These are phyloP conservation scores for Zaprionus taronus DNA, from an alignment of 1,140 invertebrate genomes.

Conservation along the genomic window DNA sequence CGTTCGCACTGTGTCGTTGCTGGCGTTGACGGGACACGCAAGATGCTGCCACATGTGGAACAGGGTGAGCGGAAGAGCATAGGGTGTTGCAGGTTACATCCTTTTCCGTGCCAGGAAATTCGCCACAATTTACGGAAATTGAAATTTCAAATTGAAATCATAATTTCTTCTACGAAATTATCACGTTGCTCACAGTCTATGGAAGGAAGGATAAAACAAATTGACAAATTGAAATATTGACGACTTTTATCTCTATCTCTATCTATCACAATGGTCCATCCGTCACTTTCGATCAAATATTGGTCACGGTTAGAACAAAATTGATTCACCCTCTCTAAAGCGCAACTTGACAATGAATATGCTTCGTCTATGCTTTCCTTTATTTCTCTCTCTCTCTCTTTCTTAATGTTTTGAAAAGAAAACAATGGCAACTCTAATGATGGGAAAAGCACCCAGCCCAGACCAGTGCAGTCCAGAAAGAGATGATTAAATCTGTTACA, in stretches of 20 bases:
- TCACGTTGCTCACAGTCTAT: constrained; percentile 5
- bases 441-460: constrained; percentile 52
- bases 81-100: constrained; percentile 5
- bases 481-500: constrained; percentile 78
- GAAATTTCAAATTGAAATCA: constrained; percentile 73
- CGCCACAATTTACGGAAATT: constrained; percentile 69
- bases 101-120: constrained; percentile 62
- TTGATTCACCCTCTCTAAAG: constrained; percentile 9
- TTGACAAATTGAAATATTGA: background rate
- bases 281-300: constrained; percentile 35
- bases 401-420: constrained; percentile 58
- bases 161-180: constrained; percentile 52
- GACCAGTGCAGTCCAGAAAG: constrained; percentile 10
- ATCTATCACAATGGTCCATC: background rate
- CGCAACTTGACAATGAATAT: constrained; percentile 11
- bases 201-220: background rate
- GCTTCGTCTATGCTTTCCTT: constrained; percentile 1
- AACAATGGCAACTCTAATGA: constrained; percentile 78
- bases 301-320: constrained; percentile 19
- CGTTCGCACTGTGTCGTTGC: constrained; percentile 36
- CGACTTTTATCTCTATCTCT: background rate
- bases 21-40: constrained; percentile 46
- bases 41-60: constrained; percentile 49
- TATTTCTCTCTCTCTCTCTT: constrained; percentile 29
- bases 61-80: background rate